These are phyloP conservation scores for Rhynchomys soricoides DNA, from an alignment of 2,113 vertebrate species.

Conservation along the genomic window DNA sequence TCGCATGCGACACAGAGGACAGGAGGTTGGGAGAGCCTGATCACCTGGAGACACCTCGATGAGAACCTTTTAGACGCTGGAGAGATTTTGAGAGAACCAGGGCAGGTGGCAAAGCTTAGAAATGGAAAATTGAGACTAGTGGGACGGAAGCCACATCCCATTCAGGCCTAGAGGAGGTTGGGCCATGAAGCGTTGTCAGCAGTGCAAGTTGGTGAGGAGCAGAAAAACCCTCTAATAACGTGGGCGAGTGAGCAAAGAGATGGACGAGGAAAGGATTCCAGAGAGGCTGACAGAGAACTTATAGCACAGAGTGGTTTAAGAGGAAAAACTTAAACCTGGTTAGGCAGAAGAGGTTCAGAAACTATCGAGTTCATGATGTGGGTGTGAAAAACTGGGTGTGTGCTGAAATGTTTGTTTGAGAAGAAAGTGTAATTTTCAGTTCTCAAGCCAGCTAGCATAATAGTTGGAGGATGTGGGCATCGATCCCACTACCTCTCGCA, in stretches of 20 bases:
- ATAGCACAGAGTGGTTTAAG: neutral
- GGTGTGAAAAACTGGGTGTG: neutral
- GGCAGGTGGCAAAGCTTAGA: neutral
- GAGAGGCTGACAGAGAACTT: neutral
- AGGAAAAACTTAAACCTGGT: neutral
- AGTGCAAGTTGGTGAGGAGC: neutral
- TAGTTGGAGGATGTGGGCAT: neutral
- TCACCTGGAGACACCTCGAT: neutral
- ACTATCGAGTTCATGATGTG: too few relatives aligned
- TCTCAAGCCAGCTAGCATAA: neutral
- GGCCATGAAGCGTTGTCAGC: too few relatives aligned
- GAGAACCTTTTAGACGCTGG: neutral
- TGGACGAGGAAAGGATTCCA: neutral
- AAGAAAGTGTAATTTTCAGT: neutral
- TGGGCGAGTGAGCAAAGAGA: neutral
- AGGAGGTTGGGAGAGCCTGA: neutral
- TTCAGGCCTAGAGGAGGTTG: neutral
- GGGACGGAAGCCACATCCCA: too few relatives aligned
- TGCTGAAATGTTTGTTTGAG: neutral
- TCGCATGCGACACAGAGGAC: neutral
- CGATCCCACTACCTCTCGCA: slow-evolving; percentile 39
- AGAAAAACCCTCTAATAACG: neutral
- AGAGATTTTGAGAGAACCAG: neutral
- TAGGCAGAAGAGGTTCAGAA: neutral
- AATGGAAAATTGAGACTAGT: neutral